phyloP scores from a whole-genome alignment of 2,113 vertebrate species.

The Meleagris gallopavo region DNA sequence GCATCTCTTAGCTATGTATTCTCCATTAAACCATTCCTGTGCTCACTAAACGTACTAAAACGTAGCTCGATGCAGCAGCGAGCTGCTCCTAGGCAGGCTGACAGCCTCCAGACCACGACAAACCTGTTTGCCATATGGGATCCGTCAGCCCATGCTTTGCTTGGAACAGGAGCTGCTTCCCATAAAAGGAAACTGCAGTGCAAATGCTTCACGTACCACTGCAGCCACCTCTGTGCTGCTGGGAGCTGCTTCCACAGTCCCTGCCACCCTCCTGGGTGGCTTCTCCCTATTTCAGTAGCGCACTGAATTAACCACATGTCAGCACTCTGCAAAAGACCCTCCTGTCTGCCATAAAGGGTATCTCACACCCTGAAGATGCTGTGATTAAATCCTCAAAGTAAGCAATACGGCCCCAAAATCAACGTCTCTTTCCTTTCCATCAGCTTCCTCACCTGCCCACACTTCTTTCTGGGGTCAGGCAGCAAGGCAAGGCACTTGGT shows the following conservation, averaged over 20 bases:
- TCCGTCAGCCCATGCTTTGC: neutral
- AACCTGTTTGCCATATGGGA: neutral
- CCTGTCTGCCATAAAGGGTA: neutral
- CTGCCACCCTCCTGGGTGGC: neutral
- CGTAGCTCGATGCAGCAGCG: rapidly evolving
- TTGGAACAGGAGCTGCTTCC: neutral
- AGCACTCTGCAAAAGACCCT: neutral
- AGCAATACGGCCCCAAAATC: neutral
- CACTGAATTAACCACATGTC: neutral
- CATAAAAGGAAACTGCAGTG: neutral
- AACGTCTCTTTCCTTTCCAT: neutral
- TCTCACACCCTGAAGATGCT: neutral
- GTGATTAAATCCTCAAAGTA: neutral
- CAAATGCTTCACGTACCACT: neutral
- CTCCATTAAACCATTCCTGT: neutral
- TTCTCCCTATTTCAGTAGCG: neutral
- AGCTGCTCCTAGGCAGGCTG: neutral
- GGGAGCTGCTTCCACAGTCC: neutral
- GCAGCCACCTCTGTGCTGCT: neutral
- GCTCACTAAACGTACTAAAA: rapidly evolving
- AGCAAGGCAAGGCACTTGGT: neutral
- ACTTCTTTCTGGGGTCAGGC: neutral
- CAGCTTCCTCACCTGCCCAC: rapidly evolving
- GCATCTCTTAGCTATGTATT: neutral
- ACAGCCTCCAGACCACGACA: neutral